Base-by-base conservation (phyloP, 1,140 invertebrate species). In the Acromyrmex heyeri region DNA sequence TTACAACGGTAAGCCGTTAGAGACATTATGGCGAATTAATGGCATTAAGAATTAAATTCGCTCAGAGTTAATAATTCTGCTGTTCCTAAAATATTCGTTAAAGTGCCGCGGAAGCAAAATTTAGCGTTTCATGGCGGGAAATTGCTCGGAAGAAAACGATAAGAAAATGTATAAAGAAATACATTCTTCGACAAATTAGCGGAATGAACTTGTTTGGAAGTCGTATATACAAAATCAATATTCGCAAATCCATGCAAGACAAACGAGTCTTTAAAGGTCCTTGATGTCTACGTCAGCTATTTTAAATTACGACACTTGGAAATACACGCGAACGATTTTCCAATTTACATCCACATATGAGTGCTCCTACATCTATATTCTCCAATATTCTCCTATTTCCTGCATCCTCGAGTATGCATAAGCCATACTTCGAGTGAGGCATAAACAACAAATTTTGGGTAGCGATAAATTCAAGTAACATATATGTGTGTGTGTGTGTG, bases 291-390 rank as follows among this genome's bases (percentile, higher is more conserved):
- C 76, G 27, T 69, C 62, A 79, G 27, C 7, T 67, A 69, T 67
- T 44, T 67, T 21, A n/a, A 24, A 79, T 79, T 24, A 53, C 34
- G 77, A 61, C 27, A 24, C 24, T 12, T 82, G 18, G 24, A 82
- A 82, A 73, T 82, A 73, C 55, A 61, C 53, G 38, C 50, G 21
- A 82, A 48, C 38, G 34, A 73, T 73, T 55, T 82, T 48, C 24
- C 38, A 48, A 48, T 24, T 73, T 73, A 82, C 24, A 30, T 27
- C 3, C 3, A 55, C 5, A 21, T 14, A 69, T 18, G 44, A 6
- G 6, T 48, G 38, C 59, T 12, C 5, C 18, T 55, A 75, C 10
- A 70, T 38, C 30, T 38, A 67, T 21, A 21, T 78, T 53, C 34
- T 34, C 21, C 6, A 24, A 24, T 61, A 59, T 24, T 24, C 24